A percentile compares a stretch with the other conserved stretches of the same genome.
Evolutionary conservation across 2,888 invertebrate species (phyloP).

Genomic region (Eilema depressum): DNA sequence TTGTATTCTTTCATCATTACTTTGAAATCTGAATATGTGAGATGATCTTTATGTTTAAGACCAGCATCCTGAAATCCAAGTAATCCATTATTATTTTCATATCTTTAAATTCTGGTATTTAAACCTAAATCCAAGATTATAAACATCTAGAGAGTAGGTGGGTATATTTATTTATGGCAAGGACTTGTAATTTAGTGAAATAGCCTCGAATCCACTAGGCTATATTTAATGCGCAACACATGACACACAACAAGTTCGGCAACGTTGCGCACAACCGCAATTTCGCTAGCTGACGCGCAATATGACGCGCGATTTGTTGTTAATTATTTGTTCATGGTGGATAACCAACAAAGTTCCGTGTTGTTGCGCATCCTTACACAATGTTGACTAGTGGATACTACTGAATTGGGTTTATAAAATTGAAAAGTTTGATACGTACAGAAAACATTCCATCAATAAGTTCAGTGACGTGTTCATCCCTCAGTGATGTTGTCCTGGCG

Average conservation of each 20-base stretch:
- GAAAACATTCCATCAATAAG: constrained; percentile 98
- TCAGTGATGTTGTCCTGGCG: constrained; percentile 95
- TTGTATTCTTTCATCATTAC: constrained; percentile 99
- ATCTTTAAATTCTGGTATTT: background rate
- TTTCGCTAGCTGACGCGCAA: no score
- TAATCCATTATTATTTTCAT: background rate
- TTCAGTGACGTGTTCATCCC: constrained; percentile 96
- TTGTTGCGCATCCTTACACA: no score
- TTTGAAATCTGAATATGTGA: constrained; percentile 97
- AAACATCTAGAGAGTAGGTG: background rate
- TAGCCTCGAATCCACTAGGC: no score
- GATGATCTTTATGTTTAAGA: constrained; percentile 94
- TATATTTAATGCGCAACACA: no score
- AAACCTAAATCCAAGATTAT: background rate
- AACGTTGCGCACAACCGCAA: no score
- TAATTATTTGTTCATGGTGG: no score
- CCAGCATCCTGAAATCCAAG: constrained; percentile 91
- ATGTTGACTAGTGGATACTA: no score
- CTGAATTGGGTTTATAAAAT: background rate
- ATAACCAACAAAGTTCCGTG: no score
- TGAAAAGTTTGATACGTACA: constrained; percentile 73
- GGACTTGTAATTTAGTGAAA: no score
- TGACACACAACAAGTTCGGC: no score
- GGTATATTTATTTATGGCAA: background rate
- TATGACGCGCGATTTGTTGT: no score